phyloP scores from a whole-genome alignment of 2,113 vertebrate genomes.

The Corapipo altera region DNA sequence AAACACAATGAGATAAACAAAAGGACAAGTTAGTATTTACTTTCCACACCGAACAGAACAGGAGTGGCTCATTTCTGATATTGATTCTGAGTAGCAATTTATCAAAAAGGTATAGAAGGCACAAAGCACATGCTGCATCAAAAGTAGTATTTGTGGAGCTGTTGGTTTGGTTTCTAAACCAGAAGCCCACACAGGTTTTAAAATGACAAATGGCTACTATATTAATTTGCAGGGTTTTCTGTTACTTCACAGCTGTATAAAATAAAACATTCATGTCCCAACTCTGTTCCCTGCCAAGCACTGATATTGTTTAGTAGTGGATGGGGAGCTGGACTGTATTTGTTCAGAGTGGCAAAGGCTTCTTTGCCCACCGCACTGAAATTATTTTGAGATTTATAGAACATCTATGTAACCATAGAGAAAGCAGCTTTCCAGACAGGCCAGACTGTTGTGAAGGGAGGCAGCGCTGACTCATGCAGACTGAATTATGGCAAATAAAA shows the following conservation, averaged over 20 bases:
- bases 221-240: conserved; percentile 16
- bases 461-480: conserved; percentile 19
- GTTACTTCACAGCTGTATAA: neutral
- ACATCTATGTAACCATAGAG: neutral
- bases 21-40: neutral
- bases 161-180: neutral
- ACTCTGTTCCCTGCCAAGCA: neutral
- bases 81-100: neutral
- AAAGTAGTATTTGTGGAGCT: neutral
- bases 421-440: conserved; percentile 17
- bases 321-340: neutral
- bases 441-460: neutral
- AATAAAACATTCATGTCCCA: conserved; percentile 1
- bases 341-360: neutral
- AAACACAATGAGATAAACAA: neutral
- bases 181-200: neutral
- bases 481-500: conserved; percentile 20
- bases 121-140: neutral
- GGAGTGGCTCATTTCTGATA: neutral
- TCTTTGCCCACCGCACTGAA: neutral
- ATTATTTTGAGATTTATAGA: conserved; percentile 22
- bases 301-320: neutral
- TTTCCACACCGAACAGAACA: neutral
- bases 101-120: neutral
- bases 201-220: neutral